Evolutionary conservation across 2,797 vertebrate genomes (phyloP).

Genomic region (Pelochelys cantorii): DNA sequence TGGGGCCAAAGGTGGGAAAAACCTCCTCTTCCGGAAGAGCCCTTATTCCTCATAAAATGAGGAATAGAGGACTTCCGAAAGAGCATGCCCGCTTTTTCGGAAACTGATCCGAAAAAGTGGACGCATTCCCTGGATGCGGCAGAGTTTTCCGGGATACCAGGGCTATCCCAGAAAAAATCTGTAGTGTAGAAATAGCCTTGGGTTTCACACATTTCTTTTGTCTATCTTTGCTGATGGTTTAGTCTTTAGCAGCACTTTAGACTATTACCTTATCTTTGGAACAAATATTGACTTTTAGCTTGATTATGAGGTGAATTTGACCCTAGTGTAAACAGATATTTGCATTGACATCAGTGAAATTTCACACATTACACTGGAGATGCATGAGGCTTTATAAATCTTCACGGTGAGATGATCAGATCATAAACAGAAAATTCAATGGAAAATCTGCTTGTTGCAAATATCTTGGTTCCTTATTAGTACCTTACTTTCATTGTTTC

Average conservation of each 20-base stretch:
- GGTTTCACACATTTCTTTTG: neutral
- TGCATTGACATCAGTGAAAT: neutral
- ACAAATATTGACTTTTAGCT: neutral
- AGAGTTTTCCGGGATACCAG: no score
- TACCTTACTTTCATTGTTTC: neutral
- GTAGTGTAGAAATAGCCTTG: neutral
- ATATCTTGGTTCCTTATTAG: neutral
- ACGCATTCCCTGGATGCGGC: no score
- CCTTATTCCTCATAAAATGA: no score
- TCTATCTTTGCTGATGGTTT: neutral
- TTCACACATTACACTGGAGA: neutral
- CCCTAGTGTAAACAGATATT: neutral
- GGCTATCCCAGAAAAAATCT: no score
- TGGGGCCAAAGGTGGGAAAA: no score
- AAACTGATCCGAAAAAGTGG: no score
- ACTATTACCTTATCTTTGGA: neutral
- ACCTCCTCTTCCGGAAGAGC: no score
- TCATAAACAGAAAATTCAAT: neutral
- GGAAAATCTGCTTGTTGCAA: neutral
- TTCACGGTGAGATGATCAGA: neutral
- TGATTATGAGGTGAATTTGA: neutral
- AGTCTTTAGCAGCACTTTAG: neutral
- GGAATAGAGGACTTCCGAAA: no score
- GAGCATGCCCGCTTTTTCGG: no score
- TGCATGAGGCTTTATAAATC: neutral